Evolutionary conservation across 1,140 invertebrate species (phyloP).

Genomic region (Pantala flavescens): DNA sequence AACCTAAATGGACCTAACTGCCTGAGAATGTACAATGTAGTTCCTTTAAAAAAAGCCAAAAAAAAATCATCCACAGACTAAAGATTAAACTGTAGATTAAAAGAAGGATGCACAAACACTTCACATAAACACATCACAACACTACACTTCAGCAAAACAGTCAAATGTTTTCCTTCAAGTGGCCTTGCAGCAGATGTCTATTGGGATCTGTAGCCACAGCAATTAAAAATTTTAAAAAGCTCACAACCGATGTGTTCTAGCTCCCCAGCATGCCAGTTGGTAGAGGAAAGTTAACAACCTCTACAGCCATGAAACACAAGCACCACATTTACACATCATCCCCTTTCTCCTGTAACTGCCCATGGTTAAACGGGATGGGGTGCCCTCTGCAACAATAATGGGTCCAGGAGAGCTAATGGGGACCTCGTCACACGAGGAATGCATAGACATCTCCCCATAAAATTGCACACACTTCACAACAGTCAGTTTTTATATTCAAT

Average conservation of each 20-base stretch:
- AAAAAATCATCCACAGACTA: neutral
- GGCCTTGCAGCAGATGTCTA: neutral
- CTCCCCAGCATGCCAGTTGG: constrained; percentile 6
- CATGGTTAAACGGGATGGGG: neutral
- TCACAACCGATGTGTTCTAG: constrained; percentile 4
- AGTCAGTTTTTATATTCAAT: neutral
- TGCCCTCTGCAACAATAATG: neutral
- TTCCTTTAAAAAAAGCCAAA: neutral
- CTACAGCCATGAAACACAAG: neutral
- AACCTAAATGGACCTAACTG: neutral
- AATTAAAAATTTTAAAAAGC: neutral
- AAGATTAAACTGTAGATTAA: neutral
- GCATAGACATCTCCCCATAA: neutral
- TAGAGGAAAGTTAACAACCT: neutral
- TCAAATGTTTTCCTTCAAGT: neutral
- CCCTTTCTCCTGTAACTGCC: neutral
- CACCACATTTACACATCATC: constrained; percentile 1
- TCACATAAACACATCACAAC: constrained; percentile 6
- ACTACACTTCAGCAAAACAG: neutral
- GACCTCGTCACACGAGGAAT: constrained; percentile 7
- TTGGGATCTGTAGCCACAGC: neutral
- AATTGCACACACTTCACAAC: neutral
- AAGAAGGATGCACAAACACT: constrained; percentile 5
- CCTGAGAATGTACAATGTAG: neutral
- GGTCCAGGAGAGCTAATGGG: neutral